Evolutionary conservation across 2,888 invertebrate genomes (phyloP).

Genomic region (Hecatera dysodea): DNA sequence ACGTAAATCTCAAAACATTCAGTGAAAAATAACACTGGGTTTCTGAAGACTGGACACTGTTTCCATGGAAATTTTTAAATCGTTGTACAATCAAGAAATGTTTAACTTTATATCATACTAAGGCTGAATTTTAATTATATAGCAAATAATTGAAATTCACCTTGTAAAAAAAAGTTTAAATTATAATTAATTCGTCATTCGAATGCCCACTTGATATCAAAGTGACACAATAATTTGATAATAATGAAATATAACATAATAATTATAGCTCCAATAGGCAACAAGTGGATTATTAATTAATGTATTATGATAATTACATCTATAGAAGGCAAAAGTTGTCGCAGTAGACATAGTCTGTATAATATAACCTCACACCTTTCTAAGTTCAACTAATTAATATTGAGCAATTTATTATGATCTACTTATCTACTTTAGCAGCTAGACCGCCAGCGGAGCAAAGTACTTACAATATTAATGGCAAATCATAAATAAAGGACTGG

Average conservation of each 20-base stretch:
- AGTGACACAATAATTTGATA: not conserved
- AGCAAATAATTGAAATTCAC: too few species aligned
- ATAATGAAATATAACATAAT: slow-evolving; percentile 3
- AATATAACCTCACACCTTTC: slow-evolving; percentile 48
- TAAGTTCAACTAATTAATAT: slow-evolving; percentile 33
- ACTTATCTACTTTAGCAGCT: slow-evolving; percentile 15
- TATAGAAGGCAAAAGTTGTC: slow-evolving; percentile 14
- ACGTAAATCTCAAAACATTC: not conserved
- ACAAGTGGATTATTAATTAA: slow-evolving; percentile 9
- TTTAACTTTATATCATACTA: not conserved
- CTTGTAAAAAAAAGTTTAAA: too few species aligned
- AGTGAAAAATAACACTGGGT: slow-evolving; percentile 20
- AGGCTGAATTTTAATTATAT: not conserved
- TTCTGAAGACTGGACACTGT: not conserved
- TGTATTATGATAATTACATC: slow-evolving; percentile 20
- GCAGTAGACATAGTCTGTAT: slow-evolving; percentile 1
- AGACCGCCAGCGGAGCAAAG: slow-evolving; percentile 52
- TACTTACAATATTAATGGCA: slow-evolving; percentile 34
- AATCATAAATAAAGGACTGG: slow-evolving; percentile 22
- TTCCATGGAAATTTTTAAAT: not conserved
- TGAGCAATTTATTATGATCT: slow-evolving; percentile 47
- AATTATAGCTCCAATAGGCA: slow-evolving; percentile 7
- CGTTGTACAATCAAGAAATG: not conserved
- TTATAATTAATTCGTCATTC: too few species aligned
- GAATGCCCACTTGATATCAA: not conserved